Conservation (phyloP, 2,113 vertebrate species). For the Percopsis transmontana region DNA sequence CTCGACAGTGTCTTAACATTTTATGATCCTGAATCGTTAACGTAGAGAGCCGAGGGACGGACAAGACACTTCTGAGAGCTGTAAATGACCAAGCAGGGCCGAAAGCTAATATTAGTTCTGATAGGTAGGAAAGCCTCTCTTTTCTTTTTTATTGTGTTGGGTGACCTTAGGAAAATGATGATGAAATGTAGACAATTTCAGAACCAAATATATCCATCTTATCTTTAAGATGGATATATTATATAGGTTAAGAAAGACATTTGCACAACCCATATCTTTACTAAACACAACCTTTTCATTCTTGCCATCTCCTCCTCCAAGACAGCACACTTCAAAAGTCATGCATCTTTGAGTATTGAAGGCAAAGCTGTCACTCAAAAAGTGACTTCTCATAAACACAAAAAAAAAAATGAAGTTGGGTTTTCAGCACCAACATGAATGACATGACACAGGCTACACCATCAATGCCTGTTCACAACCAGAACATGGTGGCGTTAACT, state of each 20-base stretch:
- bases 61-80: slow-evolving; percentile 14
- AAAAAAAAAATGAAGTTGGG: too few relatives aligned
- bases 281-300: neutral
- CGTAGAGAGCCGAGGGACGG: slow-evolving; percentile 15
- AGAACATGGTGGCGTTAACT: too few relatives aligned
- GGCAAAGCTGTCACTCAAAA: neutral
- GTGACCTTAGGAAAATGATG: slow-evolving; percentile 1
- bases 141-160: neutral
- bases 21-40: slow-evolving; percentile 26
- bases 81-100: slow-evolving; percentile 22
- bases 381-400: neutral
- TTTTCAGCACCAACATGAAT: too few relatives aligned
- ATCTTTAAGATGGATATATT: neutral
- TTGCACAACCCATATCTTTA: neutral
- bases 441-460: too few relatives aligned
- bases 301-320: neutral
- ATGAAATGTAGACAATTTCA: neutral
- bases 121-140: neutral
- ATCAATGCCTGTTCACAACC: too few relatives aligned
- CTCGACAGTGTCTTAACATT: slow-evolving; percentile 30
- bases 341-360: neutral
- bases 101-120: slow-evolving; percentile 20
- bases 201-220: neutral
- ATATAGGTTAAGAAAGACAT: neutral
- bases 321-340: neutral